Evolutionary conservation across 2,888 invertebrate species (phyloP).

Genomic region (Ametastegia equiseti): DNA sequence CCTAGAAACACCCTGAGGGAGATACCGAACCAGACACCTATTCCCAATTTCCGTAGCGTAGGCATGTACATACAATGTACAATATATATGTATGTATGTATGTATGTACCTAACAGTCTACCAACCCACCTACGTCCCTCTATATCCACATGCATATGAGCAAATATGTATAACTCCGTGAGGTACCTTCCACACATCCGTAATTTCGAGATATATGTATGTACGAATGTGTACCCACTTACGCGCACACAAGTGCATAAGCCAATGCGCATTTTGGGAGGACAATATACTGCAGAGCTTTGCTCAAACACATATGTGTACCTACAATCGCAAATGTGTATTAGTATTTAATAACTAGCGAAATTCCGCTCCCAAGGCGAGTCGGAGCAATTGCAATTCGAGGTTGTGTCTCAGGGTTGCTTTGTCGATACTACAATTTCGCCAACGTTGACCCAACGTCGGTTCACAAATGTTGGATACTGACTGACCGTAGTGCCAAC

Average conservation of each 20-base stretch:
- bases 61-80: not conserved
- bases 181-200: not conserved
- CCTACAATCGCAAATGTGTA: not conserved
- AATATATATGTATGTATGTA: not conserved
- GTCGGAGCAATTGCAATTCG: not conserved
- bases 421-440: too few species aligned
- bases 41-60: constrained; percentile 37
- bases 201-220: not conserved
- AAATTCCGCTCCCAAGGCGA: constrained; percentile 19
- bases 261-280: constrained; percentile 18
- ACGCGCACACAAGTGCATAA: not conserved
- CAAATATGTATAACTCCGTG: not conserved
- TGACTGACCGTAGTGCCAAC: too few species aligned
- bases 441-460: too few species aligned
- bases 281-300: constrained; percentile 21
- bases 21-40: constrained; percentile 39
- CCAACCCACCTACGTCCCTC: too few species aligned
- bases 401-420: not conserved
- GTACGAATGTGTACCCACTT: not conserved
- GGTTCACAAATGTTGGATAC: too few species aligned
- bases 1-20: constrained; percentile 42
- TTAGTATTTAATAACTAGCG: constrained; percentile 23
- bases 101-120: not conserved
- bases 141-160: not conserved
- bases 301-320: not conserved